Conservation (phyloP, 2,888 invertebrate genomes). For the Pollenia labialis region DNA sequence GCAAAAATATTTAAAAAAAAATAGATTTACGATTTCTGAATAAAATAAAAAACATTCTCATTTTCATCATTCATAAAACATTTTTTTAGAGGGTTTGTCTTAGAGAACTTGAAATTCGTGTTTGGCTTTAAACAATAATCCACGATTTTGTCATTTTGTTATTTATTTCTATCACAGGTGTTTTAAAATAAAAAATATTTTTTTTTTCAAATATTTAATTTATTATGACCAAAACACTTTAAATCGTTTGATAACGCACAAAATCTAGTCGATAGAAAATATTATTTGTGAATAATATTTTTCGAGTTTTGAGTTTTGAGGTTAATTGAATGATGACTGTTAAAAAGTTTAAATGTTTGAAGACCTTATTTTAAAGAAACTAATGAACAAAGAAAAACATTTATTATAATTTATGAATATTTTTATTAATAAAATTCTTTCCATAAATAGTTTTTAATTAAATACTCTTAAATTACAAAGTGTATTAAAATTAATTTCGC, state of each 20-base stretch:
- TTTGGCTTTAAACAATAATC: not conserved
- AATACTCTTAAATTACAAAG: not conserved
- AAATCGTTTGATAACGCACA: not conserved
- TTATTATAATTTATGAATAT: slow-evolving; percentile 19
- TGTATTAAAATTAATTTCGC: not conserved
- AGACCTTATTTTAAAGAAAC: slow-evolving; percentile 14
- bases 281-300: slow-evolving; percentile 2
- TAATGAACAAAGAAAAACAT: slow-evolving; percentile 7
- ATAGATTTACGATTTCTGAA: too few relatives aligned
- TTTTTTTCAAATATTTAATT: slow-evolving; percentile 14
- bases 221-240: not conserved
- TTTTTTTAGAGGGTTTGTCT: not conserved
- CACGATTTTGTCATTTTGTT: not conserved
- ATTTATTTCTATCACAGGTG: slow-evolving; percentile 10
- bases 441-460: slow-evolving; percentile 28
- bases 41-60: too few relatives aligned
- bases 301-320: slow-evolving; percentile 17
- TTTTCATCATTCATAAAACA: too few relatives aligned
- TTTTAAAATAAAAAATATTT: not conserved
- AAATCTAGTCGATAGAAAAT: slow-evolving; percentile 23
- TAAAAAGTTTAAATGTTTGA: not conserved
- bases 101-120: not conserved
- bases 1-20: too few relatives aligned
- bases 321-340: slow-evolving; percentile 33
- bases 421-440: slow-evolving; percentile 23